Evolutionary conservation across 2,113 vertebrate species (phyloP), one percentile per base, ranked within the genome.

Genomic region (Anser brachyrhynchus): DNA sequence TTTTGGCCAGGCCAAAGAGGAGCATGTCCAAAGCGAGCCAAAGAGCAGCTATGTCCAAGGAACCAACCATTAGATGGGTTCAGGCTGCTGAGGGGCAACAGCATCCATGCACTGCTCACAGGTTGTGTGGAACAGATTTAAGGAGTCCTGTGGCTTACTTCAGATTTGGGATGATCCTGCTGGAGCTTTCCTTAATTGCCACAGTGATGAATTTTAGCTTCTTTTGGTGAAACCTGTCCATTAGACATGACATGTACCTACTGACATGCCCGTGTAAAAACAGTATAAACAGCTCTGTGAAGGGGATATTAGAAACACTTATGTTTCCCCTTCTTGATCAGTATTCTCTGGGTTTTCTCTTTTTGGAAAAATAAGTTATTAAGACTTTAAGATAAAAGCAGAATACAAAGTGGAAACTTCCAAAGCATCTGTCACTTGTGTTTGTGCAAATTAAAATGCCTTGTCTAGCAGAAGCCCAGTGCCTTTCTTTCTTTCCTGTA

Each of bases 301-400:
- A 89, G 31, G 22, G 26, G 25, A 69, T 87, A 28, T 75, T 49
- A 59, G 46, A 87, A 81, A 31, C 49, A 43, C 55, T 73, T 69
- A 41, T 43, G n/a, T 74, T 87, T 92, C 44, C 26, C 16, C 72
- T 15, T 75, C 77, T 65, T 84, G 39, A 58, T 76, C 19, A 12
- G 2, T 49, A 52, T 51, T 69, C 33, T 65, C 8, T 85, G 66
- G 7, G 28, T 57, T 83, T 84, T 89, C 54, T 37, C n/a, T 65
- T 54, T 21, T 5, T 62, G 58, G 44, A 85, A 89, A 61, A 69
- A 37, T 61, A 82, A 74, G 37, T 46, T 82, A 84, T 46, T 82
- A 87, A 73, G 54, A 49, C 20, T 79, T 85, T 85, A 75, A 86
- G 71, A 69, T 73, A 35, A 93, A 89, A 95, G 66, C 44, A 84